Conservation (phyloP, 2,888 invertebrate species). For the Rosalia funebris region DNA sequence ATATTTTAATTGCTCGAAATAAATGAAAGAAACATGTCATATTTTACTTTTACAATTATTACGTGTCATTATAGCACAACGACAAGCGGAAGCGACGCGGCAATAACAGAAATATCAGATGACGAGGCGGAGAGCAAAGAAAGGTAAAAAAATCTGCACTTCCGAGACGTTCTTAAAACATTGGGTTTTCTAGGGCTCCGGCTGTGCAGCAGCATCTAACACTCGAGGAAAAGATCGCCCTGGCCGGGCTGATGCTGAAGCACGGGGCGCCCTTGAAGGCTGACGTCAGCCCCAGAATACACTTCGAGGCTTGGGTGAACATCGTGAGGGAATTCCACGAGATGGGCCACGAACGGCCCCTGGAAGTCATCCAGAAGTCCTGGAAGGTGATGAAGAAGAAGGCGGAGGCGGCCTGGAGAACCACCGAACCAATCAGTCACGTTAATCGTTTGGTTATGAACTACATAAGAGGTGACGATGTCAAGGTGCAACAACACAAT, state of each 20-base stretch:
- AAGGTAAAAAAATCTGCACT: too few species aligned
- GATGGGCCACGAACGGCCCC: neutral
- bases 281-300: neutral
- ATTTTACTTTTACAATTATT: too few species aligned
- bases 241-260: conserved; percentile 8
- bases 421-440: neutral
- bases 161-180: too few species aligned
- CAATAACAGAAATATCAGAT: too few species aligned
- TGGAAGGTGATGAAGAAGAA: neutral
- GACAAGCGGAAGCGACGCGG: too few species aligned
- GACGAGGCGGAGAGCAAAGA: too few species aligned
- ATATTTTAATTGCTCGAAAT: too few species aligned
- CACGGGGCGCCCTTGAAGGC: neutral
- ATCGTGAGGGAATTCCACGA: conserved; percentile 1
- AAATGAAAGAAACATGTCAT: too few species aligned
- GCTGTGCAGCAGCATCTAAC: neutral
- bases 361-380: neutral
- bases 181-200: neutral
- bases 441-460: neutral
- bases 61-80: too few species aligned
- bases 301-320: neutral
- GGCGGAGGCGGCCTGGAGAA: neutral
- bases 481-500: too few species aligned
- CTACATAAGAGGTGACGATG: neutral
- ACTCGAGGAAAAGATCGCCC: neutral